Base-by-base conservation (phyloP, 2,797 vertebrate genomes). In the Eulemur rubriventer region DNA sequence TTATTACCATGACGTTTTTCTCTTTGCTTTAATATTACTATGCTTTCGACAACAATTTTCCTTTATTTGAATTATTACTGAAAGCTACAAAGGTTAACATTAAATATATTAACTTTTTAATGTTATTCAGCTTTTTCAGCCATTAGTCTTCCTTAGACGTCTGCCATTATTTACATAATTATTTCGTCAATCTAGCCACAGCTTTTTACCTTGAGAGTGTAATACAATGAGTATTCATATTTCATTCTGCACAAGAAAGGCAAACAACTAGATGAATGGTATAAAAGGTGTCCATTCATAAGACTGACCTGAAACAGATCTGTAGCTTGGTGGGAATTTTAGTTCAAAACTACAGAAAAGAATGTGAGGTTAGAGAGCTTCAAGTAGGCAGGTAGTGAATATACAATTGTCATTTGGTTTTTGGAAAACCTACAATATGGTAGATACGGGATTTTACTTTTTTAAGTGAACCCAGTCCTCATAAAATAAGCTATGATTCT, bases 21-120 rank as follows among this genome's bases (percentile, higher is more conserved):
- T 91, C 73, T 97, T 96, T 96, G 90, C 94, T 28, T 59, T 43
- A 89, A n/a, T 96, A 81, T 94, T 95, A 52, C 28, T 90, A 57
- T 65, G 82, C 96, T 98, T 98, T 98, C 92, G 24, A 90, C 97
- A 98, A 95, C 59, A 86, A 96, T 90, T 92, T 59, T 96, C 13
- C 65, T 94, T n/a, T 84, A 48, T 93, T 95, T 97, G 61, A 88
- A 93, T 92, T 92, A 91, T 96, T 96, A 93, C 87, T 69, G 2
- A 96, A 97, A 95, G 82, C 33, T 91, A 35, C 90, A 96, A 76
- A 98, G 79, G 96, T 73, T 92, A 96, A 85, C 48, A 82, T 97
- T 97, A 98, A 98, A 97, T 97, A 96, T 86, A 95, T 97, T 95
- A 97, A 94, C 73, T 87, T 97, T 98, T 89, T 93, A 98, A 88